Conservation (phyloP, 2,113 vertebrate genomes). For the Echinops telfairi region DNA sequence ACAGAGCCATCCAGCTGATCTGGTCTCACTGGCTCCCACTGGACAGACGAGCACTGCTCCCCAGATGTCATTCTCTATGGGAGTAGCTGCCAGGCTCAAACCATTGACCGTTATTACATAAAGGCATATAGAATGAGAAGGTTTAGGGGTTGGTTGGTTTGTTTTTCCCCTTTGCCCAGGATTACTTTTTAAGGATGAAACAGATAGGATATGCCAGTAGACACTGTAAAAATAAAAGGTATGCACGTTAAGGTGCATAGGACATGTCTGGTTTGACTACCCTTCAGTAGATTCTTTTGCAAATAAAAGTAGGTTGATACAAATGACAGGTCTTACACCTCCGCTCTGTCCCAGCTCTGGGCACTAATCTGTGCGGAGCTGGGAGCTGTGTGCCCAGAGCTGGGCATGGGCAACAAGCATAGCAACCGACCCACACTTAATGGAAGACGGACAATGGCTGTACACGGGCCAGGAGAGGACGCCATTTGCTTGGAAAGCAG, state of each 20-base stretch:
- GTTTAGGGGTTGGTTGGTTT: too few relatives aligned
- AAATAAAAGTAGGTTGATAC: not conserved
- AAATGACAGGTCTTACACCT: not conserved
- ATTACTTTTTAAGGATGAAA: not conserved
- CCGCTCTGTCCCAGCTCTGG: not conserved
- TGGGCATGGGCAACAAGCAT: not conserved
- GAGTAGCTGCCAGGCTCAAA: too few relatives aligned
- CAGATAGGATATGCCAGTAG: not conserved
- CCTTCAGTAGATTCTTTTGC: too few relatives aligned
- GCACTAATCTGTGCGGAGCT: too few relatives aligned
- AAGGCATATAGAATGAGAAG: too few relatives aligned
- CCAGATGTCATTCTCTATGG: too few relatives aligned
- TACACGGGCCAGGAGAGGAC: constrained; percentile 30
- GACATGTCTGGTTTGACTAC: too few relatives aligned
- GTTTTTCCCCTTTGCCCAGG: not conserved
- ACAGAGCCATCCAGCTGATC: too few relatives aligned
- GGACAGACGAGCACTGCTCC: too few relatives aligned
- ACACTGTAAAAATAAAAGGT: constrained; percentile 29
- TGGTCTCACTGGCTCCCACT: too few relatives aligned
- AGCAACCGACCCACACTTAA: not conserved
- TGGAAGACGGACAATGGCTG: constrained; percentile 14
- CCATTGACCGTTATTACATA: too few relatives aligned
- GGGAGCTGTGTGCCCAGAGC: too few relatives aligned
- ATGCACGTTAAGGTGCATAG: not conserved
- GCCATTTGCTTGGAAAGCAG: not conserved